Conservation (phyloP, 2,113 vertebrate species). For the Ptilorrhoa leucosticta region DNA sequence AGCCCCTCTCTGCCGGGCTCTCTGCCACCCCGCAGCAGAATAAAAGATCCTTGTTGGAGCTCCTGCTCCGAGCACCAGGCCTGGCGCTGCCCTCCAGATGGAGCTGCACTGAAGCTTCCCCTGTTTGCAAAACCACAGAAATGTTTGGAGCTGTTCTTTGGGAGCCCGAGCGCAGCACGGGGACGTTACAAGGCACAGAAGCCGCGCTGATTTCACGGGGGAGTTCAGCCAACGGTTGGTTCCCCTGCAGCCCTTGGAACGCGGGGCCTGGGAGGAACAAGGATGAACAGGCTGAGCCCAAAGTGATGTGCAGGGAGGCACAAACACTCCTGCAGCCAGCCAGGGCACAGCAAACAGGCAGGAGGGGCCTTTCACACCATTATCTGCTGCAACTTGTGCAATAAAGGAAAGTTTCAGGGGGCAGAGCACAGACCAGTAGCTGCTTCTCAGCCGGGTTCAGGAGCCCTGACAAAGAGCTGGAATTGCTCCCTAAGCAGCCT, state of each 20-base stretch:
- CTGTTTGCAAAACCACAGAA: background rate
- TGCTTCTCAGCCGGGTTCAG: background rate
- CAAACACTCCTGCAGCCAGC: background rate
- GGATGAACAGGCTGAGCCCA: background rate
- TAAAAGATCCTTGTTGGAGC: background rate
- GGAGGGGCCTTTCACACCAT: background rate
- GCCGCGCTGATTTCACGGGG: background rate
- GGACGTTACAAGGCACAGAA: background rate
- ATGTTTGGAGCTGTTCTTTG: background rate
- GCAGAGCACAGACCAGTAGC: background rate
- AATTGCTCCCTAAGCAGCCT: background rate
- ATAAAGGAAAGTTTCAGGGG: background rate
- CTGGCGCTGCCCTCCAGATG: conserved; percentile 44
- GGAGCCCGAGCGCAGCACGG: background rate
- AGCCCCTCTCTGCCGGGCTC: background rate
- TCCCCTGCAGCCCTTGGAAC: background rate
- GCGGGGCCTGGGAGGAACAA: rapidly evolving
- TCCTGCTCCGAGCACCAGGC: background rate
- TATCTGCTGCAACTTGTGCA: background rate
- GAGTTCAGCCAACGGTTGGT: background rate
- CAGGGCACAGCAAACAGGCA: background rate
- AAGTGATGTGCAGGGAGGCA: background rate
- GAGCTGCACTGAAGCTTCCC: conserved; percentile 5
- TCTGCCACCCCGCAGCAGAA: background rate
- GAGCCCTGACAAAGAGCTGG: background rate